Conservation (phyloP, 2,888 invertebrate genomes). For the Neoascia interrupta region DNA sequence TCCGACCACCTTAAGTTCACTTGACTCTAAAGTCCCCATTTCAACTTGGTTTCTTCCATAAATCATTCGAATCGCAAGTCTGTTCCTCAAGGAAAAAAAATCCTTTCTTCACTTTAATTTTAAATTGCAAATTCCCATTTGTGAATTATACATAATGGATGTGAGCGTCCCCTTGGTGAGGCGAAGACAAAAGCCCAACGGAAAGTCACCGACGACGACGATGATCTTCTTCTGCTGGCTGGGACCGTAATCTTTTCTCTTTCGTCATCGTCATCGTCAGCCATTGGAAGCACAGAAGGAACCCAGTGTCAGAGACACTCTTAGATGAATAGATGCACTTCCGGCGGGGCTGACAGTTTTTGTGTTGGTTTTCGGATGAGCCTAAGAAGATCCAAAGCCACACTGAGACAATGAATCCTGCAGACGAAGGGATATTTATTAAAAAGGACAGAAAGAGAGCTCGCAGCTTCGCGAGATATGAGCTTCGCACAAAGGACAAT, state of each 20-base stretch:
- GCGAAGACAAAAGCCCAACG: constrained; percentile 2
- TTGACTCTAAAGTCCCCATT: constrained; percentile 26
- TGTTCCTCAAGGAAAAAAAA: neutral
- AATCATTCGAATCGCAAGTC: constrained; percentile 45
- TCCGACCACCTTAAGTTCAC: neutral
- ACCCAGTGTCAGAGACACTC: constrained; percentile 56
- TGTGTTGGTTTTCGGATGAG: constrained; percentile 7
- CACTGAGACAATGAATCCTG: constrained; percentile 47
- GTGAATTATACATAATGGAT: constrained; percentile 60
- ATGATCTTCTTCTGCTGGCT: constrained; percentile 31
- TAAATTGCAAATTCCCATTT: constrained; percentile 66
- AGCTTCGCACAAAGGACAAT: constrained; percentile 55
- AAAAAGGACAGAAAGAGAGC: constrained; percentile 14
- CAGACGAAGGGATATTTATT: constrained; percentile 62
- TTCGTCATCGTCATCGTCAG: constrained; percentile 26
- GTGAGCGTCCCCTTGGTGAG: constrained; percentile 44
- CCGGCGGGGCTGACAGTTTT: constrained; percentile 32
- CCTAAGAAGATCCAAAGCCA: constrained; percentile 30
- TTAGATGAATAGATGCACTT: constrained; percentile 60
- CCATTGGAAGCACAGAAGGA: neutral
- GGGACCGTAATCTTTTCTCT: constrained; percentile 24
- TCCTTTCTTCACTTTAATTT: constrained; percentile 54
- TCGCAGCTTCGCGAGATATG: constrained; percentile 24
- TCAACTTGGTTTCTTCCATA: constrained; percentile 37
- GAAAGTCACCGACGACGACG: constrained; percentile 14